Base-by-base conservation (phyloP, 2,888 invertebrate genomes). In the Meta bourneti region DNA sequence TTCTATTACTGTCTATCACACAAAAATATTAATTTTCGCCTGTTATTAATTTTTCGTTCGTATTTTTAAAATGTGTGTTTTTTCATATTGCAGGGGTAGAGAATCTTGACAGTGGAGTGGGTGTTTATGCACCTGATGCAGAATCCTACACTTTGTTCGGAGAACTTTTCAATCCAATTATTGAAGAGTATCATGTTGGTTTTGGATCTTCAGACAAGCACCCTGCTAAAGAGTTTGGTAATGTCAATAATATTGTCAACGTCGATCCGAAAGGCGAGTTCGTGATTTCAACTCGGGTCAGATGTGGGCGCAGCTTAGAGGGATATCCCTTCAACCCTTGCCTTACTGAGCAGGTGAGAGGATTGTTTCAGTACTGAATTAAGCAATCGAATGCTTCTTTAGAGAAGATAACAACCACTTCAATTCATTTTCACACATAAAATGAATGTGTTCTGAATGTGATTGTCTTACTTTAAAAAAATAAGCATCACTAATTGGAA, bases 251-350 rank as follows among this genome's bases (percentile, higher is more conserved):
- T 94, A 97, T 99, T 94, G 97, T 97, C 95, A 98, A 99, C 95
- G 96, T 99, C 94, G 99, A 99, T 96, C 98, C 99, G 54, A 94
- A 95, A 84, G 94, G 95, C 83, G 94, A 98, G 95, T 98, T 96
- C 96, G 97, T 99, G 94, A 98, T 99, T 94, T 98, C 98, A 87
- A 99, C 99, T 94, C 97, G 99, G 95, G 98, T 99, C 93, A 97
- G 99, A 94, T 98, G 99, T 95, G 99, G 99, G 93, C 98, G 99
- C 95, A 98, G 98, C 94, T 94, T 95, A 54, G 94, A 95, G 94
- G 99, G 99, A 93, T 99, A 98, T 95, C 98, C 98, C 94, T 99
- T 99, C 97, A 99, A 99, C 96, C 99, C 99, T 94, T 98, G 98
- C 96, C 95, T 99, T 93, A 98, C 98, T 93, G 98, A 99, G 96